Conservation (phyloP, 2,797 vertebrate species). For the Antrozous pallidus region DNA sequence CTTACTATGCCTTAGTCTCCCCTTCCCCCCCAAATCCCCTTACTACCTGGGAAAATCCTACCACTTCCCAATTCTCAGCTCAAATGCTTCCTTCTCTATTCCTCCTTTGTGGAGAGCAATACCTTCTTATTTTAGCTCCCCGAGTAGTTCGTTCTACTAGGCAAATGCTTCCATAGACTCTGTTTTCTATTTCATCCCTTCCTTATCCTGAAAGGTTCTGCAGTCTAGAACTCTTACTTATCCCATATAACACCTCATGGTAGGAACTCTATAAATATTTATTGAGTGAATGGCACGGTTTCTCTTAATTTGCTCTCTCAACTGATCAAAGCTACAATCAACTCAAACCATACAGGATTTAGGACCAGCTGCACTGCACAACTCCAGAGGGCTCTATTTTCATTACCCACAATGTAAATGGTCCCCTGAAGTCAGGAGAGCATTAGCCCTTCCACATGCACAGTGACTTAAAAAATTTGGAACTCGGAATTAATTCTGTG, state of each 20-base stretch:
- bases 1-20: background rate
- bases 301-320: slow-evolving; percentile 7
- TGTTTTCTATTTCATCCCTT: background rate
- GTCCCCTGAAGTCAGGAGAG: background rate
- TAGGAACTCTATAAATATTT: background rate
- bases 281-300: background rate
- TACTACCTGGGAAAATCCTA: background rate
- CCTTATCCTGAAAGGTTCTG: background rate
- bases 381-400: background rate
- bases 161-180: background rate
- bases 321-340: background rate
- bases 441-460: background rate
- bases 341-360: background rate
- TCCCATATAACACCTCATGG: background rate
- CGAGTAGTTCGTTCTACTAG: background rate
- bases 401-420: background rate
- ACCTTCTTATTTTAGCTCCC: background rate
- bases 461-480: background rate
- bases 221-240: background rate
- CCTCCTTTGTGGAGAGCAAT: background rate
- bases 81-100: background rate
- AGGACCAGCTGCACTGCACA: background rate
- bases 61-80: background rate
- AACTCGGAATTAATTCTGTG: slow-evolving; percentile 35
- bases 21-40: background rate